Base-by-base conservation (phyloP, 2,888 invertebrate species). In the Metellina segmentata region DNA sequence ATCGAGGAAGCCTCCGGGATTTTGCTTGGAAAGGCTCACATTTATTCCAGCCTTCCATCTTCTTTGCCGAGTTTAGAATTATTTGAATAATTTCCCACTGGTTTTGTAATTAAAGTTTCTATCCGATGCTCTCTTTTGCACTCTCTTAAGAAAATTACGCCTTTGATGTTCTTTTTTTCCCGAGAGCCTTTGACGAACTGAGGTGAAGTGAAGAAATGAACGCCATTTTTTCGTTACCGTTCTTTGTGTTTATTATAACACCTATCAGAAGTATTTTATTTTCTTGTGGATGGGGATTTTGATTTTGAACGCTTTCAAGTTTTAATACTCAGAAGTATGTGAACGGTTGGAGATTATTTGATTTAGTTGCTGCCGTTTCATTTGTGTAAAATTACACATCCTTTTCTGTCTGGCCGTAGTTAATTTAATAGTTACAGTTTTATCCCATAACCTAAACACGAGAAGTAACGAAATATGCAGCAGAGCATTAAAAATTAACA, bases 101-200 rank as follows among this genome's bases (percentile, higher is more conserved):
- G 51, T 52, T 87, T 78, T 70, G 71, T 87, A 79, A 87, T 87
- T 87, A 87, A 87, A 79, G 71, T 71, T 70, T 79, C 51, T 71
- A 79, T 52, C 51, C n/a, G 16, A 71, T 74, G 49, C 8, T 13
- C 81, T 34, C 34, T 53, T 74, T 83, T 74, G n/a, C 72, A 49
- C 13, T 74, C 52, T n/a, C 20, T n/a, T 34, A 34, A 34, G n/a
- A n/a, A n/a, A 51, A 71, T 77, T 85, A 6, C 6, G 77, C 51
- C 20, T 77, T 70, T 77, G 78, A 71, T 61, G 20, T 72, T 9
- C 34, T 82, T 71, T 52, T 61, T 34, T 34, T 34, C 16, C 34
- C 4, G 13, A 16, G 49, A 77, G 34, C 16, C 51, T 16, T 48
- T 72, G 34, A 20, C 11, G 34, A 71, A 71, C 19, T 52, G 20